Evolutionary conservation across 2,888 invertebrate species (phyloP), one percentile per base, ranked within the genome.

Genomic region (Anoplius nigerrimus): DNA sequence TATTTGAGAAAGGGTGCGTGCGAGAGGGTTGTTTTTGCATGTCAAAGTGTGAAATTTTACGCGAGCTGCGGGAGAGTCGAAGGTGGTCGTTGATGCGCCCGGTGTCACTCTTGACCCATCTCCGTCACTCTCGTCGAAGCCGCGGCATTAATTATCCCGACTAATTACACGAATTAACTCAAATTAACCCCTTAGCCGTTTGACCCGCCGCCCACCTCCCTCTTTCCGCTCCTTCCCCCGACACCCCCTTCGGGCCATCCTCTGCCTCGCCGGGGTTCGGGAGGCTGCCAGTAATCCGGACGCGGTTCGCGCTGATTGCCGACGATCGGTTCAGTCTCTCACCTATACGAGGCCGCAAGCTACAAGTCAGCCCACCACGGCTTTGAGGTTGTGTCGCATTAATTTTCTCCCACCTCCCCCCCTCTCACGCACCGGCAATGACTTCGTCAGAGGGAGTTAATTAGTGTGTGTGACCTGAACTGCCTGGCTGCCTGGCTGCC

Each of bases 111-210:
- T 64, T 34, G 34, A 34, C 34, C 34, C 34, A 34, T 34, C 34
- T 34, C 34, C 11, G 8, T 11, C 34, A 34, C 70, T 65, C 53
- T 72, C 75, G 11, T 13, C 11, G 34, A 80, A 78, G 71, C 80
- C 78, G 72, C 70, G 74, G 80, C 81, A 84, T 84, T 86, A 86
- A 87, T 84, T 84, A 87, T 82, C 79, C 80, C 72, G 79, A 81
- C 82, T 86, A 87, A 87, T 86, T 86, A 82, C 78, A 68, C 75
- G 80, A 85, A 85, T 85, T 82, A 85, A 80, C 83, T 84, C 82
- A 80, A 86, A 86, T 86, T 87, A 86, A 85, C 81, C 81, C 79
- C 74, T 82, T 75, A 78, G 71, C 75, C 80, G 84, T 79, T 81
- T 75, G 72, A 71, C 67, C 73, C 57, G 75, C 58, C 67, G 71